phyloP scores from a whole-genome alignment of 2,888 invertebrate genomes.

The Drosophila anceps region DNA sequence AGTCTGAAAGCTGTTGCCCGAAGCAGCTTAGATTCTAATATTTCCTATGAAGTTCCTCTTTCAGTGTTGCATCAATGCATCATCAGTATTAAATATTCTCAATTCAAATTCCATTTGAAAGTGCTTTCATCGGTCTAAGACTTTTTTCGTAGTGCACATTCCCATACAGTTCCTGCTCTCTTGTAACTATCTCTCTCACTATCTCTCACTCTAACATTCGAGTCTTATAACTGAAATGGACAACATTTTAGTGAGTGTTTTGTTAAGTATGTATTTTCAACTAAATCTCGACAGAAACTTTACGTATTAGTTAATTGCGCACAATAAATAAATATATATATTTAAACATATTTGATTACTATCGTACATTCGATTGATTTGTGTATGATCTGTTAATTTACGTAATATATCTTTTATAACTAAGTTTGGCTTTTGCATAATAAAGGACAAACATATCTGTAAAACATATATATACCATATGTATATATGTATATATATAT shows the following conservation, averaged over 20 bases:
- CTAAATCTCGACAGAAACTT: slow-evolving; percentile 29
- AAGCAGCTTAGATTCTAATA: neutral
- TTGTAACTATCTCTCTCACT: neutral
- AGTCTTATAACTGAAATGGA: neutral
- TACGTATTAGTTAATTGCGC: slow-evolving; percentile 36
- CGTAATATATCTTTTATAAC: neutral
- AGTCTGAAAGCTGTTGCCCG: neutral
- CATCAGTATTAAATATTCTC: slow-evolving; percentile 14
- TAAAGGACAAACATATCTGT: slow-evolving; percentile 54
- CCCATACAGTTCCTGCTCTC: slow-evolving; percentile 6
- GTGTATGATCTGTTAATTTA: slow-evolving; percentile 14
- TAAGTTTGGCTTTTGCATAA: slow-evolving; percentile 18
- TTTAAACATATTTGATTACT: slow-evolving; percentile 7
- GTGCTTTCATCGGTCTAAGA: neutral
- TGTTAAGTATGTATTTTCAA: slow-evolving; percentile 17
- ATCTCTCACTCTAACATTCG: neutral
- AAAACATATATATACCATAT: slow-evolving; percentile 43
- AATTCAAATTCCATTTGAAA: slow-evolving; percentile 11
- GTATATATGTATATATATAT: slow-evolving; percentile 16
- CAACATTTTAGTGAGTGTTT: slow-evolving; percentile 29
- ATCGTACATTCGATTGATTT: slow-evolving; percentile 1
- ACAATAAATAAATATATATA: slow-evolving; percentile 15
- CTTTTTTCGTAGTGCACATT: slow-evolving; percentile 2
- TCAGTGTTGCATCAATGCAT: neutral
- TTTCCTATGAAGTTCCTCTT: neutral